Evolutionary conservation across 2,797 vertebrate genomes (phyloP).

Genomic region (Malacoraja senta): DNA sequence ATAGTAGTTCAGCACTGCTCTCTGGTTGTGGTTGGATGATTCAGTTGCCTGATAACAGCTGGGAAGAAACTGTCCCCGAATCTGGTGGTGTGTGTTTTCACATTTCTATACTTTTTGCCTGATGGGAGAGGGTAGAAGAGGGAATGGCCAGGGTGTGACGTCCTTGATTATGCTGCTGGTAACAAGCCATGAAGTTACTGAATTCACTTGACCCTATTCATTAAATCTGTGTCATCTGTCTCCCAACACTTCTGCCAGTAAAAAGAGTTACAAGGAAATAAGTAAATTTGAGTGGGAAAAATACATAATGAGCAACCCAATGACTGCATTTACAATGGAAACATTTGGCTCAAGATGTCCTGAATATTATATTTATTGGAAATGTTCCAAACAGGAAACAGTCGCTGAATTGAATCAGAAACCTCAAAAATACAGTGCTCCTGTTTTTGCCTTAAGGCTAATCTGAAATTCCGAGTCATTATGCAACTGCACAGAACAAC

Average conservation of each 20-base stretch:
- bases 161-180: too few relatives aligned
- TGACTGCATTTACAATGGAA: background rate
- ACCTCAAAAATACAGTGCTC: background rate
- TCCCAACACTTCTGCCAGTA: background rate
- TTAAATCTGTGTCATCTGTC: background rate
- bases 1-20: too few relatives aligned
- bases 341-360: background rate
- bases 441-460: background rate
- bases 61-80: too few relatives aligned
- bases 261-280: background rate
- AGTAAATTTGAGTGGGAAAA: background rate
- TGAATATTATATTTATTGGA: background rate
- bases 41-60: too few relatives aligned
- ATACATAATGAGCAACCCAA: background rate
- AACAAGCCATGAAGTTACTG: background rate
- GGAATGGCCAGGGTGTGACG: too few relatives aligned
- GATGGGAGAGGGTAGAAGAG: too few relatives aligned
- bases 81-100: too few relatives aligned
- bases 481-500: too few relatives aligned
- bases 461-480: too few relatives aligned
- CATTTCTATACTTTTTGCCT: too few relatives aligned
- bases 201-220: background rate
- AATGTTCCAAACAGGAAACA: background rate
- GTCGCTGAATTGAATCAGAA: background rate
- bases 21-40: too few relatives aligned